These are phyloP conservation scores for Psophia crepitans DNA, from an alignment of 2,113 vertebrate genomes.

Conservation along the genomic window DNA sequence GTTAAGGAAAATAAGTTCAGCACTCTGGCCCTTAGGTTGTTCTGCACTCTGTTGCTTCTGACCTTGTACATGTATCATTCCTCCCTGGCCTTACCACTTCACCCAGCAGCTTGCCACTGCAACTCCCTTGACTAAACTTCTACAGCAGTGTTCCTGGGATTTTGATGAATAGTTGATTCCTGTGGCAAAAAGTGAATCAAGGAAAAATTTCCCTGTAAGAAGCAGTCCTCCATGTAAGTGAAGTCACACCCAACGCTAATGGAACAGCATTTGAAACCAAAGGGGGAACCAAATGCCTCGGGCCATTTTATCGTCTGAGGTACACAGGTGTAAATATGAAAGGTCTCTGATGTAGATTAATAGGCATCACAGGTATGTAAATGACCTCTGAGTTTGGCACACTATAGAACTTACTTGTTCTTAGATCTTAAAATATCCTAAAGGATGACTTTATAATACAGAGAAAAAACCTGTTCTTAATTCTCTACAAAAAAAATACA, in stretches of 20 bases:
- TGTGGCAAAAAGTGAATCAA: not conserved
- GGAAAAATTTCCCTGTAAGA: not conserved
- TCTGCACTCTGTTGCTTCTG: not conserved
- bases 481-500: not conserved
- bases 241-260: not conserved
- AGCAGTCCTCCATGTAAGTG: not conserved
- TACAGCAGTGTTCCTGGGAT: not conserved
- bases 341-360: not conserved
- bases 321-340: conserved; percentile 2
- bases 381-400: not conserved
- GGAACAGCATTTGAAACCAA: not conserved
- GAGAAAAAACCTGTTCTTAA: not conserved
- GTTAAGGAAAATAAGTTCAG: not conserved
- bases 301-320: not conserved
- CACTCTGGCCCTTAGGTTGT: not conserved
- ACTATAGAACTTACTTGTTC: not conserved
- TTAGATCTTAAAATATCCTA: not conserved
- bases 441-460: not conserved
- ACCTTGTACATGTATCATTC: not conserved
- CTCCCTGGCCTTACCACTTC: not conserved
- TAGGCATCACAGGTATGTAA: not conserved
- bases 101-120: not conserved
- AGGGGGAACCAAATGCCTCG: not conserved
- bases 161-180: not conserved
- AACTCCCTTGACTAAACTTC: not conserved